A percentile compares a stretch with the other conserved stretches of the same genome.
Conservation (phyloP, 1,140 invertebrate species). For the Zeugodacus cucurbitae region DNA sequence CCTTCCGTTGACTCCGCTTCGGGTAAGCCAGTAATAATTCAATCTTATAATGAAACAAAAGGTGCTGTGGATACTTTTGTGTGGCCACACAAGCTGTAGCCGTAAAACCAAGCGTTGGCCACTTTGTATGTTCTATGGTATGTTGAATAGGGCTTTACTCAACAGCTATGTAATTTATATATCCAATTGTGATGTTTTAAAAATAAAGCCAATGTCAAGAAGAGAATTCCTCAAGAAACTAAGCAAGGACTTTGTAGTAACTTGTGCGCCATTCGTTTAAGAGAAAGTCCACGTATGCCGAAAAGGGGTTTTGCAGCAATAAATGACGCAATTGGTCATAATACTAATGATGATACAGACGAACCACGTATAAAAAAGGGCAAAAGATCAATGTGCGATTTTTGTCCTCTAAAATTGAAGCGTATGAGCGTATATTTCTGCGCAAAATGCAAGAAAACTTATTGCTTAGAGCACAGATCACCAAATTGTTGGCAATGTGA, state of each 20-base stretch:
- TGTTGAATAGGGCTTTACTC: background rate
- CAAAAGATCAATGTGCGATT: background rate
- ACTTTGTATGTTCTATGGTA: background rate
- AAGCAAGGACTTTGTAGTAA: background rate
- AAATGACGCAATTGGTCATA: background rate
- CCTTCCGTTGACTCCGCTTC: slow-evolving; percentile 43
- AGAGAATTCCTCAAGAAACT: background rate
- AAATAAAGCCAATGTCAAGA: background rate
- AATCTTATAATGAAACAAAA: slow-evolving; percentile 52
- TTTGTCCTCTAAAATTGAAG: background rate
- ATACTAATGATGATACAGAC: background rate
- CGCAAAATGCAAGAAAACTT: background rate
- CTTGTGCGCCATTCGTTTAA: background rate
- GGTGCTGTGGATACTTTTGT: slow-evolving; percentile 52
- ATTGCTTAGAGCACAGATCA: background rate
- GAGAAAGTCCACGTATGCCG: background rate
- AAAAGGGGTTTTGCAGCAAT: background rate
- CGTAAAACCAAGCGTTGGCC: background rate
- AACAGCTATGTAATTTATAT: background rate
- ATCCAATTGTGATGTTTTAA: background rate
- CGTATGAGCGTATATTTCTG: slow-evolving; percentile 15
- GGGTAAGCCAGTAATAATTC: slow-evolving; percentile 63
- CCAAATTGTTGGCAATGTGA: background rate
- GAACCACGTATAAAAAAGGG: background rate
- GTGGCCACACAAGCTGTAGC: slow-evolving; percentile 6